Percentiles rank a stretch among this genome's conserved stretches.
These are phyloP conservation scores for Leptinotarsa undecemlineata DNA, from an alignment of 1,140 invertebrate genomes.

Conservation along the genomic window DNA sequence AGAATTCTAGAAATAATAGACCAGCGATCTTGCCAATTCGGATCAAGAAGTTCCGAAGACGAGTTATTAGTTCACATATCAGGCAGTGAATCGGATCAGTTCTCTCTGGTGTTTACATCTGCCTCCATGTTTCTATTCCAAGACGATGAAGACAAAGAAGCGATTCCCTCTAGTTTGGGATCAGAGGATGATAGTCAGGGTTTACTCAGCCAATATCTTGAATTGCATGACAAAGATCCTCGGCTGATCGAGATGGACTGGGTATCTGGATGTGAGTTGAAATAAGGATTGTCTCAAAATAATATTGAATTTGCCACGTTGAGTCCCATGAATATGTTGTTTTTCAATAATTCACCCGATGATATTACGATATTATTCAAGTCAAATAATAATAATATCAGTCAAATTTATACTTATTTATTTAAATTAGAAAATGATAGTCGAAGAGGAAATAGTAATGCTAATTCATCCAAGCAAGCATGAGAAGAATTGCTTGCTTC, in stretches of 20 bases:
- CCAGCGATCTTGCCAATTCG: background rate
- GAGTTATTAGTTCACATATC: slow-evolving; percentile 13
- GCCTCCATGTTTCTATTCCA: slow-evolving; percentile 26
- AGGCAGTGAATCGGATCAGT: slow-evolving; percentile 12
- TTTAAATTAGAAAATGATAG: too few species aligned
- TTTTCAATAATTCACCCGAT: too few species aligned
- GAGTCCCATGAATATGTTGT: too few species aligned
- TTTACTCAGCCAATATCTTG: slow-evolving; percentile 9
- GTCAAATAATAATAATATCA: too few species aligned
- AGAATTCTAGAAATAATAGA: slow-evolving; percentile 24
- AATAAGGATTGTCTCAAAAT: too few species aligned
- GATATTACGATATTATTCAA: too few species aligned
- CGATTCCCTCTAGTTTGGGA: background rate
- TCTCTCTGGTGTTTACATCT: slow-evolving; percentile 21
- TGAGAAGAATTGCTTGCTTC: too few species aligned
- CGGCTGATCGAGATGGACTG: slow-evolving; percentile 1
- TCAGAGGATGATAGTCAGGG: background rate
- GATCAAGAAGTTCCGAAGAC: slow-evolving; percentile 10
- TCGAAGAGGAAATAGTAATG: too few species aligned
- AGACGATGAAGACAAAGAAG: slow-evolving; percentile 19
- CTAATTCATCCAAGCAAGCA: too few species aligned
- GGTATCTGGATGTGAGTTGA: slow-evolving; percentile 13
- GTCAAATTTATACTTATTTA: too few species aligned
- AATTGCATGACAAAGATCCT: slow-evolving; percentile 16
- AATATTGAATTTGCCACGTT: too few species aligned